These are phyloP conservation scores for Epsilonema sp. DNA, from an alignment of 2,888 invertebrate species.

Conservation along the genomic window DNA sequence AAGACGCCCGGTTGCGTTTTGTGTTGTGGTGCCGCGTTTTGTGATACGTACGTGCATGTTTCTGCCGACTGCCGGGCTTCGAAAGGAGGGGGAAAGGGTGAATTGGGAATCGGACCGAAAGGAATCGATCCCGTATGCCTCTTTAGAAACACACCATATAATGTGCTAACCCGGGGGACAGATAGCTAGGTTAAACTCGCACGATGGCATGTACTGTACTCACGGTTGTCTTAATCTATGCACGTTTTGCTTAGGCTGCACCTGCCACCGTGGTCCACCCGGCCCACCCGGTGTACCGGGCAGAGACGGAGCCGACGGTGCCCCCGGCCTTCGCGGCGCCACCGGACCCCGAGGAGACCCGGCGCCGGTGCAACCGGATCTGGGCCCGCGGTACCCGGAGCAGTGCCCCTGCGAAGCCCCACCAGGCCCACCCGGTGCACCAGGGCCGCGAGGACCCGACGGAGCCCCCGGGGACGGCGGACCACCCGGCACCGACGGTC, in stretches of 20 bases:
- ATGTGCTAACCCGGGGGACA: too few relatives aligned
- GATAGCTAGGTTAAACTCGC: too few relatives aligned
- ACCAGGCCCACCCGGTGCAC: neutral
- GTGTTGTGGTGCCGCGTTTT: too few relatives aligned
- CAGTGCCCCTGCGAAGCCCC: slow-evolving; percentile 1
- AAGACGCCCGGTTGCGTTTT: too few relatives aligned
- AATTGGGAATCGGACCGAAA: too few relatives aligned
- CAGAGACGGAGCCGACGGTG: slow-evolving; percentile 17
- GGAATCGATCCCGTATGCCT: too few relatives aligned
- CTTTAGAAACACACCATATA: too few relatives aligned
- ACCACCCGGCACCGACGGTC: neutral
- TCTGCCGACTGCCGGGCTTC: neutral
- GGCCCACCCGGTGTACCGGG: slow-evolving; percentile 23
- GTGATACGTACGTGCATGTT: too few relatives aligned
- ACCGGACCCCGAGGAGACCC: neutral
- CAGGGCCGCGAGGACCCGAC: neutral
- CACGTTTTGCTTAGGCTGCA: too few relatives aligned
- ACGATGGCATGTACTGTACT: too few relatives aligned
- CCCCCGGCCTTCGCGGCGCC: neutral
- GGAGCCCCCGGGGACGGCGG: neutral
- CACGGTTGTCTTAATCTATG: too few relatives aligned
- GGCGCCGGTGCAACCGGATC: neutral
- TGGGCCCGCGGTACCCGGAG: neutral
- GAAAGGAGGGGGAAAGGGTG: too few relatives aligned
- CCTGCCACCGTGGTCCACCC: slow-evolving; percentile 25